Evolutionary conservation across 2,888 invertebrate genomes (phyloP), one percentile per base, ranked within the genome.

Genomic region (Monoplex corrugatus): DNA sequence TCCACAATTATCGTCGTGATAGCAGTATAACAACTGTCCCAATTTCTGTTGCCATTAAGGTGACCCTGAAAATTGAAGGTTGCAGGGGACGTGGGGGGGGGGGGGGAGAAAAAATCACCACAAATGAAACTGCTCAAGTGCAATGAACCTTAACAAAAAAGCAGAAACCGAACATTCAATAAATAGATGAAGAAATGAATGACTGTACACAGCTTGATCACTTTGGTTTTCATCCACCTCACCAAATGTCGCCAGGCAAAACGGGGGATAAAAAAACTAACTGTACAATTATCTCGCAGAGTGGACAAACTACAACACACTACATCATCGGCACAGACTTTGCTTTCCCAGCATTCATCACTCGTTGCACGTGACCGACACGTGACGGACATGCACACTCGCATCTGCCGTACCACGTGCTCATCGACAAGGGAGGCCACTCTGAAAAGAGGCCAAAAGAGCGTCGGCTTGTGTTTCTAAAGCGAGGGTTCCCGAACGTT

Each of bases 321-420:
- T 78, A 80, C 82, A 78, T 80, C 87, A 72, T 44, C 87, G 72
- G 72, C 87, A 1, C 75, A 57, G 50, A 35, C 80, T 80, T 87
- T 87, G 75, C 87, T 82, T 57, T 87, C 87, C 87, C 80, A 63
- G 80, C 78, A 57, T 57, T 82, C 87, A 75, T 78, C 45, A 43
- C 50, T 35, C 78, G 38, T 23, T 13, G 40, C 87, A 82, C 87
- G 87, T 87, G 87, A 45, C 75, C 16, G 44, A 43, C 87, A 87
- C 87, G 87, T 57, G 87, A 80, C 87, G n/a, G 87, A 78, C 87
- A 78, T 87, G 78, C 78, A 82, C 87, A 40, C 87, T 57, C 87
- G 43, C 87, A 87, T 87, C 87, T 87, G 82, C 80, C 87, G 63
- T 80, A 75, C 80, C 87, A 87, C 87, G 87, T 87, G 82, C 38